phyloP scores from a whole-genome alignment of 53 echinoderm and acorn worm genomes.

The Stichopus horrens region DNA sequence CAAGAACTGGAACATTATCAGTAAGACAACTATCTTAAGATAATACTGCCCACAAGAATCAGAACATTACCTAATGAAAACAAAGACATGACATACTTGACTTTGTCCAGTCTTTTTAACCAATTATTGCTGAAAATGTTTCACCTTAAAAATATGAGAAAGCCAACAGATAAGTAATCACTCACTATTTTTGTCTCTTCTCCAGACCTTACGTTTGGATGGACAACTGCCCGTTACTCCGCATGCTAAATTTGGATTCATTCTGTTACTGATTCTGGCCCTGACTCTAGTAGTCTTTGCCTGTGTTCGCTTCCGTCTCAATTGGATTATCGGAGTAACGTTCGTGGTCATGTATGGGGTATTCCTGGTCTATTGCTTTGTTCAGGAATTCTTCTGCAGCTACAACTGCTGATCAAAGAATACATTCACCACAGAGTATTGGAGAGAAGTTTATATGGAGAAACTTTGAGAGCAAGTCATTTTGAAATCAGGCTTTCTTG shows the following conservation, averaged over 20 bases:
- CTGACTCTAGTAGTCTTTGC: constrained; percentile 72
- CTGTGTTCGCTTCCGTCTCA: constrained; percentile 86
- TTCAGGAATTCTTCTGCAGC: constrained; percentile 82
- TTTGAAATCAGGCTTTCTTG: not conserved
- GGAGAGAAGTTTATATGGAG: no score
- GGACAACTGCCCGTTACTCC: constrained; percentile 63
- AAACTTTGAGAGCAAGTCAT: not conserved
- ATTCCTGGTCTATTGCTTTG: constrained; percentile 81
- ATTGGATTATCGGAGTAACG: constrained; percentile 66
- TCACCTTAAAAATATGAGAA: no score
- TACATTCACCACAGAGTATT: not conserved
- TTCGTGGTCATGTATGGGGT: constrained; percentile 81
- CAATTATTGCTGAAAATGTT: no score
- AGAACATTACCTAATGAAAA: no score
- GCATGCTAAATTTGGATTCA: constrained; percentile 96
- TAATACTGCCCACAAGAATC: no score
- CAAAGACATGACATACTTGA: no score
- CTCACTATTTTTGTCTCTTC: not conserved
- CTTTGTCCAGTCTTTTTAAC: no score
- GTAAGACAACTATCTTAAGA: no score
- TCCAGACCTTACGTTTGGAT: not conserved
- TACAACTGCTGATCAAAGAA: constrained; percentile 67
- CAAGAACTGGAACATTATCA: no score
- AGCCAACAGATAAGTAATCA: no score
- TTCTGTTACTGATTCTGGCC: constrained; percentile 74